Percentiles rank a stretch among this genome's conserved stretches.
These are phyloP conservation scores for Amniataba percoides DNA, from an alignment of 2,797 vertebrate species.

Conservation along the genomic window DNA sequence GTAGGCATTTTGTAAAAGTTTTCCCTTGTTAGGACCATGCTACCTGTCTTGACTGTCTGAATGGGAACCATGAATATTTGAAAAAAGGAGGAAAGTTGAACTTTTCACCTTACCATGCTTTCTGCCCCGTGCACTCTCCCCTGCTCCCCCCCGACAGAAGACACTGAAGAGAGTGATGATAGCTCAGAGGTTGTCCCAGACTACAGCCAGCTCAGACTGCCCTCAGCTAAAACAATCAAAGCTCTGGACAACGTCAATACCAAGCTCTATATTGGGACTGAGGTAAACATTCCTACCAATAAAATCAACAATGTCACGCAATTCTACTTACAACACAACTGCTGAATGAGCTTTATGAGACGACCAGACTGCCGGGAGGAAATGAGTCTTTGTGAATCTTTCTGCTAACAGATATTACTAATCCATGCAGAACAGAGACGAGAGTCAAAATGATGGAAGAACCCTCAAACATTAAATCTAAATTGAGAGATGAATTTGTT, in stretches of 20 bases:
- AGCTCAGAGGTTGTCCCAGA: conserved; percentile 51
- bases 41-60: not conserved
- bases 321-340: not conserved
- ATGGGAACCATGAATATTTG: not conserved
- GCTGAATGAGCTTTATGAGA: not conserved
- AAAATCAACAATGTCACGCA: conserved; percentile 1
- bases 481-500: no score
- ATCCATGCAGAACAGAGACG: not conserved
- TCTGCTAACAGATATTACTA: not conserved
- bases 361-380: not conserved
- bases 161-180: conserved; percentile 40
- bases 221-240: conserved; percentile 77
- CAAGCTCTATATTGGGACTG: conserved; percentile 89
- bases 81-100: not conserved
- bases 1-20: not conserved
- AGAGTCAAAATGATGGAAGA: not conserved
- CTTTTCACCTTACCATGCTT: not conserved
- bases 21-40: not conserved
- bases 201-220: conserved; percentile 78
- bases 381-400: not conserved
- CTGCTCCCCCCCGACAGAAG: conserved; percentile 68
- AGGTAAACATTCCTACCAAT: conserved; percentile 81
- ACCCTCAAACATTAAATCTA: not conserved
- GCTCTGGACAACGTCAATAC: conserved; percentile 85
- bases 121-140: not conserved